A percentile compares a stretch with the other conserved stretches of the same genome.
phyloP scores from a whole-genome alignment of 2,113 vertebrate species.

The Oryzias melastigma region DNA sequence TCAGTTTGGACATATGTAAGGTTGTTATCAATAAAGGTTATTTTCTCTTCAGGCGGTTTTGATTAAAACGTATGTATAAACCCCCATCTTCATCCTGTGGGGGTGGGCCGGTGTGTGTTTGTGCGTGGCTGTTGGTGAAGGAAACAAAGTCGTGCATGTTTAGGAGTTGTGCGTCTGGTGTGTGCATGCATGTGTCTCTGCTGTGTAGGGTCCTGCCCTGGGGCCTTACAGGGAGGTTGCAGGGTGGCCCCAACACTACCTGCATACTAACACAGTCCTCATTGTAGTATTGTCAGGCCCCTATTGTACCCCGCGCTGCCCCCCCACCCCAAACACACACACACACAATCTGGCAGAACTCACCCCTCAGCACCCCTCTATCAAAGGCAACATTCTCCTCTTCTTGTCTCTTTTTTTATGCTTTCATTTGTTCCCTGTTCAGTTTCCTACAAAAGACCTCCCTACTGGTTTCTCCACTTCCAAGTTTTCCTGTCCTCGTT shows the following conservation, averaged over 20 bases:
- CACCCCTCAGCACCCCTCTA: constrained; percentile 65
- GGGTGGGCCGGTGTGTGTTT: no score
- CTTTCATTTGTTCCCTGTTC: constrained; percentile 38
- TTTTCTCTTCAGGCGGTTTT: neutral
- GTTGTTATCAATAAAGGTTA: neutral
- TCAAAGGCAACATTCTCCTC: constrained; percentile 71
- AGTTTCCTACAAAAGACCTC: constrained; percentile 26
- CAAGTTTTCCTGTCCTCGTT: no score
- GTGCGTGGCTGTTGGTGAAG: no score
- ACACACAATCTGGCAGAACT: constrained; percentile 29
- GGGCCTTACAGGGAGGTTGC: constrained; percentile 62
- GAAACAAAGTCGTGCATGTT: neutral
- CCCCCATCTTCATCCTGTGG: neutral
- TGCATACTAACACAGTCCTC: constrained; percentile 74
- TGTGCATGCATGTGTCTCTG: constrained; percentile 44
- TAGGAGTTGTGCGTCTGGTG: neutral
- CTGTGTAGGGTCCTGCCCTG: constrained; percentile 60
- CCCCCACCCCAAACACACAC: constrained; percentile 25
- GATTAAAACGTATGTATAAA: neutral
- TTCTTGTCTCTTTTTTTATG: constrained; percentile 54
- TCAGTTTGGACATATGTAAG: no score
- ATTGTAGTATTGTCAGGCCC: constrained; percentile 65
- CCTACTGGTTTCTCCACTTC: constrained; percentile 22
- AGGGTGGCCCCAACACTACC: constrained; percentile 74
- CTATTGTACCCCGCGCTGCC: constrained; percentile 54